phyloP scores from a whole-genome alignment of 92 coral and sea anemone genomes.

The Blastomussa wellsi region DNA sequence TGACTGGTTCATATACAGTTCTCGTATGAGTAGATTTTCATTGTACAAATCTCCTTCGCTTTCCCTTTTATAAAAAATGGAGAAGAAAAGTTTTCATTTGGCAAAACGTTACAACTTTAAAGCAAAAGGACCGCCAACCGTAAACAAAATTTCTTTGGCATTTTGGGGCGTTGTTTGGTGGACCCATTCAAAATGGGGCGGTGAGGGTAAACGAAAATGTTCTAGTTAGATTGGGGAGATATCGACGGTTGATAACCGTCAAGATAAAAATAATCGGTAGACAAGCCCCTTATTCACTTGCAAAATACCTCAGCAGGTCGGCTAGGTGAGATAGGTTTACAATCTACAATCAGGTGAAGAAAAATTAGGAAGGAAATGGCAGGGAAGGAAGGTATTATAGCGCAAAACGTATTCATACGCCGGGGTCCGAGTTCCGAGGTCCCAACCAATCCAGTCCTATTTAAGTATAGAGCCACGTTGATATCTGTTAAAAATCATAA shows the following conservation, averaged over 20 bases:
- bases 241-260: background rate
- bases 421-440: background rate
- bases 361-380: background rate
- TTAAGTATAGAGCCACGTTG: background rate
- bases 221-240: constrained; percentile 12
- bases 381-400: background rate
- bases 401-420: background rate
- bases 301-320: constrained; percentile 9
- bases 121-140: background rate
- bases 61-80: background rate
- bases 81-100: background rate
- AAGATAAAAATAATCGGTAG: constrained; percentile 23
- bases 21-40: background rate
- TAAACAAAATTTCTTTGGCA: constrained; percentile 5
- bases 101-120: background rate
- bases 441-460: background rate
- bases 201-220: background rate
- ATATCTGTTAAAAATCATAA: background rate
- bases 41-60: background rate
- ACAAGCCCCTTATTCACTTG: constrained; percentile 12
- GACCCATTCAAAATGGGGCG: background rate
- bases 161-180: constrained; percentile 16
- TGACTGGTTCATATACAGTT: background rate
- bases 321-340: background rate
- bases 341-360: background rate